These are phyloP conservation scores for Candoia aspera DNA, from an alignment of 2,113 vertebrate species.

Conservation along the genomic window DNA sequence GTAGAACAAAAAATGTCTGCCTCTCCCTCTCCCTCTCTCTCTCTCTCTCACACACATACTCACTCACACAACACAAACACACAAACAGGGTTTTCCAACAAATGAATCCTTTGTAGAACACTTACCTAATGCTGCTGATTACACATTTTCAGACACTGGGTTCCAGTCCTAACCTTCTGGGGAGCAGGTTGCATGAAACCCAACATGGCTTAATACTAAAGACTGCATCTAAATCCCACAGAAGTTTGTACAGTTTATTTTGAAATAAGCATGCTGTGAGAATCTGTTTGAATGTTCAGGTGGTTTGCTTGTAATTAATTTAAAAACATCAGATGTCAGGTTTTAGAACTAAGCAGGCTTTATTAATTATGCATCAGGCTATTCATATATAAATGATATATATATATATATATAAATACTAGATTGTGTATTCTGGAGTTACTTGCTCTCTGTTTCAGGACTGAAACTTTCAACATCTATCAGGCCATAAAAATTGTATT, in stretches of 20 bases:
- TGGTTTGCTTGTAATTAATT: slow-evolving; percentile 65
- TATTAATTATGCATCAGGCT: slow-evolving; percentile 58
- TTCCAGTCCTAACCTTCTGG: neutral
- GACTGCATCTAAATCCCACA: neutral
- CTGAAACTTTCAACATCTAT: slow-evolving; percentile 50
- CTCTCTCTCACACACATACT: no score
- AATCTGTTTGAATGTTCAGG: slow-evolving; percentile 62
- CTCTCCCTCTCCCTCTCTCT: neutral
- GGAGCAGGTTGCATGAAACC: neutral
- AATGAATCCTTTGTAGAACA: slow-evolving; percentile 10
- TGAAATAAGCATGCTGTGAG: slow-evolving; percentile 34
- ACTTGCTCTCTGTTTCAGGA: slow-evolving; percentile 44
- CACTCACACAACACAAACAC: neutral
- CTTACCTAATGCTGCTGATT: slow-evolving; percentile 43
- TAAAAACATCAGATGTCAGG: slow-evolving; percentile 67
- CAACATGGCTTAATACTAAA: neutral
- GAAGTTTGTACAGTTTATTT: neutral
- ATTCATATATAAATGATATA: slow-evolving; percentile 61
- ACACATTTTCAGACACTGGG: slow-evolving; percentile 43
- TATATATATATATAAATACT: slow-evolving; percentile 62
- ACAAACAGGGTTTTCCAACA: neutral
- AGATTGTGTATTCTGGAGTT: slow-evolving; percentile 28
- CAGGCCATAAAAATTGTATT: slow-evolving; percentile 45
- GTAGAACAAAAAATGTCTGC: neutral
- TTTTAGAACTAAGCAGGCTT: slow-evolving; percentile 69